Percentiles rank a stretch among this genome's conserved stretches.
Evolutionary conservation across 2,113 vertebrate genomes (phyloP).

Genomic region (Gopherus evgoodei): DNA sequence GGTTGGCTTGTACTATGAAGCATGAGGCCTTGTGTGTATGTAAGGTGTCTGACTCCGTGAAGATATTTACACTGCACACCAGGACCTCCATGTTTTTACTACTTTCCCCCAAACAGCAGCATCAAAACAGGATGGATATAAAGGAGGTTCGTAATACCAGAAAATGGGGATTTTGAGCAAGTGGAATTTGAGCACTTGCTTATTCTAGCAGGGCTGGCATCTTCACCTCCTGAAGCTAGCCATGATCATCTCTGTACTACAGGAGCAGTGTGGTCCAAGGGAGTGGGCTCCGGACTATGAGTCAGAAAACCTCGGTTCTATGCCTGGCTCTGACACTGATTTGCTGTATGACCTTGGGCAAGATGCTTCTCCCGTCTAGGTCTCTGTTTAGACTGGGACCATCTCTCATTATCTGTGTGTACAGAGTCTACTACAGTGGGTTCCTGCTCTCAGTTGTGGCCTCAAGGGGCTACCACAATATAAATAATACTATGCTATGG

Average conservation of each 20-base stretch:
- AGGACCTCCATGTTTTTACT: not conserved
- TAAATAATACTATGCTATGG: not conserved
- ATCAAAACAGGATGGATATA: not conserved
- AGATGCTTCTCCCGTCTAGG: not conserved
- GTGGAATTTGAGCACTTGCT: not conserved
- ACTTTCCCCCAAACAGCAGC: not conserved
- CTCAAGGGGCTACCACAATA: not conserved
- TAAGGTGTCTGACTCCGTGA: not conserved
- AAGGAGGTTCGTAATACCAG: not conserved
- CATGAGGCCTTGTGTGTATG: not conserved
- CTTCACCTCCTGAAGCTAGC: not conserved
- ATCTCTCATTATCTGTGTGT: not conserved
- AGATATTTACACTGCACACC: not conserved
- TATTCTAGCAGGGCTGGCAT: not conserved
- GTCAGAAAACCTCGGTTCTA: not conserved
- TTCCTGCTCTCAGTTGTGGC: not conserved
- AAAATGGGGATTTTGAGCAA: not conserved
- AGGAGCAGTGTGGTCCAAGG: not conserved
- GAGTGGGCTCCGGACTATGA: not conserved
- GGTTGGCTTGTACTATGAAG: not conserved
- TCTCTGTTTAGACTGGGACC: not conserved
- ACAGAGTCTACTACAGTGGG: not conserved
- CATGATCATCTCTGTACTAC: not conserved
- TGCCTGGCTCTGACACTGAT: not conserved
- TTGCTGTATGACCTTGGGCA: not conserved